Base-by-base conservation (phyloP, 2,888 invertebrate genomes). In the Apamea epomidion region DNA sequence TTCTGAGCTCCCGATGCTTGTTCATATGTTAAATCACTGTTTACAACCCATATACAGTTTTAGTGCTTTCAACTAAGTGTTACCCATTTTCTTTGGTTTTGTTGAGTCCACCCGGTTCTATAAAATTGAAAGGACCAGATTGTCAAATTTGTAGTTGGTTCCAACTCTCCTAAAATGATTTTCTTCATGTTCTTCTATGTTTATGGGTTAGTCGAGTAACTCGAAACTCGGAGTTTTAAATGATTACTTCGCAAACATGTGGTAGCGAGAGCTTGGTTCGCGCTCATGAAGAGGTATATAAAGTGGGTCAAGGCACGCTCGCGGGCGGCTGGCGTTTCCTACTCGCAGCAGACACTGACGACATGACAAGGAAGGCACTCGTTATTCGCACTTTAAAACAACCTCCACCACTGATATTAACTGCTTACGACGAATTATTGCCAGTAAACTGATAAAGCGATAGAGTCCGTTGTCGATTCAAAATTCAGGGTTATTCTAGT, bases 221-320 rank as follows among this genome's bases (percentile, higher is more conserved):
- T 62, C 42, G 48, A 74, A 76, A 69, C 45, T 81, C 21, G 78
- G 64, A 64, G 25, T 73, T 82, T 80, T 70, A 78, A 85, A 91
- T 37, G 12, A 91, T 92, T 92, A 90, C 90, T 90, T 92, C 88
- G 91, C 87, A 89, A 88, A 80, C 87, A 91, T 92, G 91, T 90
- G 88, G 92, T 92, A 92, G 92, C 93, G 91, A 92, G 91, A 93
- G 90, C 89, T 90, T 84, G 86, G 88, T 86, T 90, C 87, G 90
- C 90, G 89, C 90, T 92, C 88, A 87, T 91, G 91, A 90, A 90
- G 89, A 90, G 84, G 88, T 87, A 82, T 85, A 67, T 80, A 78
- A 96, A 95, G 94, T 96, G 93, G 96, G 97, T 96, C 97, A 97
- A 97, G 97, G 97, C 95, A 90, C 91, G 90, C 87, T 92, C 91